Evolutionary conservation across 2,797 vertebrate genomes (phyloP), one percentile per base, ranked within the genome.

Genomic region (Varecia variegata): DNA sequence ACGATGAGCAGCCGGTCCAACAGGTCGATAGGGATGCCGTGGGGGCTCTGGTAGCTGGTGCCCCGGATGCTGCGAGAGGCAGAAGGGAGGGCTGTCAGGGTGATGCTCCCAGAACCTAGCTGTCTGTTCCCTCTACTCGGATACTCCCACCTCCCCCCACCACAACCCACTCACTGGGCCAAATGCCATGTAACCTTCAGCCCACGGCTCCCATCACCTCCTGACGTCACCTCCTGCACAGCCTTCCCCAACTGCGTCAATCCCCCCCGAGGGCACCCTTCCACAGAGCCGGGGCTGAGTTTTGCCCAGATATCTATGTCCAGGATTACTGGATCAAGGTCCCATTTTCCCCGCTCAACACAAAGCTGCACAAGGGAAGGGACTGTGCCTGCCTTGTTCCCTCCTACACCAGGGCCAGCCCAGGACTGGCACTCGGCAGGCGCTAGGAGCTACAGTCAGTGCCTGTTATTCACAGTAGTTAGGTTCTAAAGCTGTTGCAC

Each of bases 21-120:
- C 65, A 99, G 98, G 95, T 99, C 99, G 7, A 99, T 98, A 35
- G 99, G 99, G 95, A 99, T 99, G 54, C 99, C 99, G 0, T 99
- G 99, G 74, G 99, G 99, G 96, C 99, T 99, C 98, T 99, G 99
- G 96, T 99, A 99, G 97, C 99, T 99, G 74, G 99, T 99, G 81
- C 99, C 99, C 1, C 99, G 99, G 94, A 99, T 99, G 77, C 99
- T 99, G 93, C 8, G 6, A 13, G 2, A 20, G 13, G 56, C 0
- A 58, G 10, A 1, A 54, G 18, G 52, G 13, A 50, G 10, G 11
- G 47, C 40, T 0, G 13, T 94, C 45, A 76, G 27, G 35, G 52
- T 1, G 50, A 18, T 0, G 15, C 38, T 30, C 32, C n/a, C 0
- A 4, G 45, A 56, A 32, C 20, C 32, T 0, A 2, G 32, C 40